Conservation (phyloP, 2,888 invertebrate genomes). For the Clitarchus hookeri region DNA sequence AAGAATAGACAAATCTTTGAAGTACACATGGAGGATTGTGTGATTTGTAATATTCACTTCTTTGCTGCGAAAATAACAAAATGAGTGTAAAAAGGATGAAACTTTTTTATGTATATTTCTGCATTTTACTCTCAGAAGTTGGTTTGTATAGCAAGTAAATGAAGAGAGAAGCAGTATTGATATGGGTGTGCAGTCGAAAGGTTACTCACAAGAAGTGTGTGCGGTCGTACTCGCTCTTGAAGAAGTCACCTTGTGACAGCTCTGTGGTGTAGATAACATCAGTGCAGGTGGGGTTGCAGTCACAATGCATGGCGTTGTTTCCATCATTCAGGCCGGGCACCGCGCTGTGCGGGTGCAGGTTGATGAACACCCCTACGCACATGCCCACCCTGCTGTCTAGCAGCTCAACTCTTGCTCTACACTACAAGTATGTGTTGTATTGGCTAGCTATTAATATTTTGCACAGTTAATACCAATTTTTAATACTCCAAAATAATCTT, state of each 20-base stretch:
- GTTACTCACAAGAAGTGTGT: slow-evolving; percentile 40
- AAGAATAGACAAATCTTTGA: slow-evolving; percentile 40
- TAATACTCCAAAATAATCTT: too few relatives aligned
- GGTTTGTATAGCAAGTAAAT: too few relatives aligned
- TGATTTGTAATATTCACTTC: slow-evolving; percentile 39
- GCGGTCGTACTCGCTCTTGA: slow-evolving; percentile 41
- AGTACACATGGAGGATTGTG: slow-evolving; percentile 41
- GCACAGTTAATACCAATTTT: too few relatives aligned
- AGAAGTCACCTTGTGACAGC: slow-evolving; percentile 38
- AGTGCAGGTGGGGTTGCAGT: slow-evolving; percentile 40
- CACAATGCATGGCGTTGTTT: slow-evolving; percentile 38
- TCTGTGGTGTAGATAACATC: slow-evolving; percentile 38
- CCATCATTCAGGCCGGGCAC: slow-evolving; percentile 32
- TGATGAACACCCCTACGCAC: slow-evolving; percentile 39
- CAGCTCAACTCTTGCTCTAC: too few relatives aligned
- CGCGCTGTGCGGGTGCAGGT: slow-evolving; percentile 30
- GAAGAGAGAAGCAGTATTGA: neutral
- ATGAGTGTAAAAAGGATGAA: neutral
- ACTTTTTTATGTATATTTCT: neutral
- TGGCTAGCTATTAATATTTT: too few relatives aligned
- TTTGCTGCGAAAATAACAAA: slow-evolving; percentile 34
- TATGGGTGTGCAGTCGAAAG: neutral
- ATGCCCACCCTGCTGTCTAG: neutral
- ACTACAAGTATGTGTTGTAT: too few relatives aligned
- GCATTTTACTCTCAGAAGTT: neutral